A percentile compares a stretch with the other conserved stretches of the same genome.
Evolutionary conservation across 1,140 invertebrate genomes (phyloP).

Genomic region (Tyrophagus putrescentiae): DNA sequence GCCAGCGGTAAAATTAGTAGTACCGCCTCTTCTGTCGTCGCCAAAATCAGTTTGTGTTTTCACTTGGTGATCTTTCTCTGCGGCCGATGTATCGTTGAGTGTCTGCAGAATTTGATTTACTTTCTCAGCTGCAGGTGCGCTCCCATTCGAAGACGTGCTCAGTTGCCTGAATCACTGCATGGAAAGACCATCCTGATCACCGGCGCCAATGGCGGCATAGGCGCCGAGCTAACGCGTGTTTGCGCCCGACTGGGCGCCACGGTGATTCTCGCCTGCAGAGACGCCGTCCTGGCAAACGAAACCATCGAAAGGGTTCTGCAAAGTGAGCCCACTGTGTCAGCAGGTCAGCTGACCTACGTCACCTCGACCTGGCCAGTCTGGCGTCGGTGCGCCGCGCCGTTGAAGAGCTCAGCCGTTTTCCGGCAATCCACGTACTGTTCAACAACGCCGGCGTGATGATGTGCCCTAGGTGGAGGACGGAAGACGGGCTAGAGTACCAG

Average conservation of each 20-base stretch:
- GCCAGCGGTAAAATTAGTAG: too few species aligned
- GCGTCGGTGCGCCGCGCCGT: conserved; percentile 47
- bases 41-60: too few species aligned
- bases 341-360: conserved; percentile 51
- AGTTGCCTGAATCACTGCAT: too few species aligned
- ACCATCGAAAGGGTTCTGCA: conserved; percentile 52
- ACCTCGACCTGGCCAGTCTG: conserved; percentile 53
- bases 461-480: conserved; percentile 40
- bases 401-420: conserved; percentile 38
- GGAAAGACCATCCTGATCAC: conserved; percentile 65
- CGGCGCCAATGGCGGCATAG: conserved; percentile 77
- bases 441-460: conserved; percentile 53
- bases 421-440: conserved; percentile 59
- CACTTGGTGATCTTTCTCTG: too few species aligned
- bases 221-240: conserved; percentile 57
- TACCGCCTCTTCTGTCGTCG: too few species aligned
- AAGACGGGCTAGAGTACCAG: conserved; percentile 67
- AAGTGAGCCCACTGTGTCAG: conserved; percentile 60
- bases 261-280: too few species aligned
- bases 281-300: conserved; percentile 57
- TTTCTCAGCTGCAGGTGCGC: too few species aligned
- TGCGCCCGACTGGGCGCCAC: conserved; percentile 54
- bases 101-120: too few species aligned
- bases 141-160: too few species aligned
- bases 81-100: too few species aligned